Conservation (phyloP, 2,113 vertebrate genomes). For the Hirundichthys speculiger region DNA sequence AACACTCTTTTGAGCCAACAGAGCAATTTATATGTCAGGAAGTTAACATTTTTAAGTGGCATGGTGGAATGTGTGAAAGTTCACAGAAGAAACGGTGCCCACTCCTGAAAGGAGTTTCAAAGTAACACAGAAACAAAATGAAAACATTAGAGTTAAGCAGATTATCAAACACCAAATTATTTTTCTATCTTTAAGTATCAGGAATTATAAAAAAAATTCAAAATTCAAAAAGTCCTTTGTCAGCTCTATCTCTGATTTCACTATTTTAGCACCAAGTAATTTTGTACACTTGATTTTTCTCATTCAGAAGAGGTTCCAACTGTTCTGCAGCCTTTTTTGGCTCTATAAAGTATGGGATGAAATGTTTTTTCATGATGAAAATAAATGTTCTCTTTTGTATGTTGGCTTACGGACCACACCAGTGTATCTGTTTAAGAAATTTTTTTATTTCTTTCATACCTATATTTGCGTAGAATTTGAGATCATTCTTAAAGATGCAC, state of each 20-base stretch:
- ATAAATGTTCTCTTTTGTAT: slow-evolving; percentile 3
- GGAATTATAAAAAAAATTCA: too few species aligned
- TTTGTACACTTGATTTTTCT: slow-evolving; percentile 4
- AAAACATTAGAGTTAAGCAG: neutral
- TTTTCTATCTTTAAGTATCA: neutral
- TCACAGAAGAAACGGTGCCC: slow-evolving; percentile 25
- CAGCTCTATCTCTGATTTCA: slow-evolving; percentile 20
- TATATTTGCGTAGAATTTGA: rapidly evolving
- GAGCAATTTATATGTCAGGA: slow-evolving; percentile 55
- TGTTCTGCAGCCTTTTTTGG: slow-evolving; percentile 35
- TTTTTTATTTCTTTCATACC: slow-evolving; percentile 1
- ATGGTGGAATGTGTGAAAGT: slow-evolving; percentile 20
- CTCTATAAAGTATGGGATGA: slow-evolving; percentile 13
- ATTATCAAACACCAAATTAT: neutral
- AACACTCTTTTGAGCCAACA: slow-evolving; percentile 35
- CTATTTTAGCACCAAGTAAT: slow-evolving; percentile 44
- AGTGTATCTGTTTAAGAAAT: neutral
- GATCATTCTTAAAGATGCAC: neutral
- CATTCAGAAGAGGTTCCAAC: slow-evolving; percentile 39
- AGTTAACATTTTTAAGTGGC: slow-evolving; percentile 43
- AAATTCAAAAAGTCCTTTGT: slow-evolving; percentile 1
- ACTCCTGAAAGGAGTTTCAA: slow-evolving; percentile 22
- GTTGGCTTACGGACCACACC: slow-evolving; percentile 23
- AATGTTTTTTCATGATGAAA: slow-evolving; percentile 38
- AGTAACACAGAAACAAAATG: slow-evolving; percentile 34